Percentiles rank a stretch among this genome's conserved stretches.
Conservation (phyloP, 2,888 invertebrate genomes). For the Linyphia triangularis region DNA sequence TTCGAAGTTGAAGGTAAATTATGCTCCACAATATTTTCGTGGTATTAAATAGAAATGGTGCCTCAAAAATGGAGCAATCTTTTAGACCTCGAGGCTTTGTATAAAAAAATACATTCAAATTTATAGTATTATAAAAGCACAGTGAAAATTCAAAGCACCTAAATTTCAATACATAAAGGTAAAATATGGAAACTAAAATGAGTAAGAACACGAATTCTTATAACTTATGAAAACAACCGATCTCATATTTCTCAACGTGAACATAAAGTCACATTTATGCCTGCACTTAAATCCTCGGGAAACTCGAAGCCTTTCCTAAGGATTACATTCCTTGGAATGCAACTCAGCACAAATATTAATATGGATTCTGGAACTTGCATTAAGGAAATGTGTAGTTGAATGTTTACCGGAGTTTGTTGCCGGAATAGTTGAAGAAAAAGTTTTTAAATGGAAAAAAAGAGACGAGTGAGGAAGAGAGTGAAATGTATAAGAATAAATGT, state of each 20-base stretch:
- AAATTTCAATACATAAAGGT: no score
- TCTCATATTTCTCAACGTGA: neutral
- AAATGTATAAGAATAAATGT: neutral
- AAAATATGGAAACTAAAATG: no score
- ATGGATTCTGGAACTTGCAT: neutral
- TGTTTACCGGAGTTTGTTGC: neutral
- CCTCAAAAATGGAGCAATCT: no score
- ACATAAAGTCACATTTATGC: neutral
- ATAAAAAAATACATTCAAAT: no score
- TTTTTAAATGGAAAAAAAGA: neutral
- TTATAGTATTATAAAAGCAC: no score
- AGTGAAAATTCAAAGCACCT: no score
- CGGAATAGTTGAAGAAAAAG: neutral
- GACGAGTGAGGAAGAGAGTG: neutral
- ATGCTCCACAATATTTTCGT: no score
- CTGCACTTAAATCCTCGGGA: neutral
- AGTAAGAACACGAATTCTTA: neutral
- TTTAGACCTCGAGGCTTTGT: no score
- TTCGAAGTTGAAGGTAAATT: no score
- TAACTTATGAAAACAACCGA: neutral
- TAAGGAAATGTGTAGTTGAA: neutral
- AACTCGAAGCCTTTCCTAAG: neutral
- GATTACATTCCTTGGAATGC: neutral
- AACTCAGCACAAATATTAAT: neutral
- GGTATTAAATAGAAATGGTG: no score